Evolutionary conservation across 2,113 vertebrate genomes (phyloP), one percentile per base, ranked within the genome.

Genomic region (Epinephelus lanceolatus): DNA sequence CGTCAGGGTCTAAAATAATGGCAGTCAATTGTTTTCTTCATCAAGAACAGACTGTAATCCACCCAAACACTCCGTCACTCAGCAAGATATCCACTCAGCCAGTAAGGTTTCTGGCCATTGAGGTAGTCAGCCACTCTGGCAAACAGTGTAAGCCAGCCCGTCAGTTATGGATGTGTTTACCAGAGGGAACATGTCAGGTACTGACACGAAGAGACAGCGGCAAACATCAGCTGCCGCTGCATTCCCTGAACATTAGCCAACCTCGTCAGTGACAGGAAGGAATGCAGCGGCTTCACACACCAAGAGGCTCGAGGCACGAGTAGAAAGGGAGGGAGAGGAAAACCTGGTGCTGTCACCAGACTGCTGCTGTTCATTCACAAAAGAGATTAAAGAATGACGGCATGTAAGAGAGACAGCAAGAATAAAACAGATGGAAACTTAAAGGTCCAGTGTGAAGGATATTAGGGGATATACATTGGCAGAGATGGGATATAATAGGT

Each of bases 231-330:
- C 87, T 74, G 3, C 70, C 37, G 37, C 86, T 82, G 88, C 94
- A 96, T 95, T 95, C 95, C 93, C 89, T 33, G 53, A 88, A 75
- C 78, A 76, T 94, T 89, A 93, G 90, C 89, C 89, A 90, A 93
- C 83, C 56, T 82, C 60, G 27, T 74, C 81, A 79, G 86, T 89
- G 92, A 92, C 92, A 92, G 47, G 40, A 21, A 81, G 83, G 93
- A 94, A 95, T 95, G 93, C 83, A 71, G 51, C 77, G 60, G 73
- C 85, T 89, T 78, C 73, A 56, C 76, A 85, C 86, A 78, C 45
- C 57, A 21, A 21, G 53, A 77, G 82, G 78, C 85, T 81, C 69
- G 63, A 90, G 82, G 90, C 76, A 55, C 63, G 27, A 57, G 74
- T 4, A 59, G 47, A 71, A 42, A 67, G 52, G 71, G 47, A n/a